Percentiles rank a stretch among this genome's conserved stretches.
phyloP scores from a whole-genome alignment of 2,113 vertebrate genomes.

The Microcebus ravelobensis region DNA sequence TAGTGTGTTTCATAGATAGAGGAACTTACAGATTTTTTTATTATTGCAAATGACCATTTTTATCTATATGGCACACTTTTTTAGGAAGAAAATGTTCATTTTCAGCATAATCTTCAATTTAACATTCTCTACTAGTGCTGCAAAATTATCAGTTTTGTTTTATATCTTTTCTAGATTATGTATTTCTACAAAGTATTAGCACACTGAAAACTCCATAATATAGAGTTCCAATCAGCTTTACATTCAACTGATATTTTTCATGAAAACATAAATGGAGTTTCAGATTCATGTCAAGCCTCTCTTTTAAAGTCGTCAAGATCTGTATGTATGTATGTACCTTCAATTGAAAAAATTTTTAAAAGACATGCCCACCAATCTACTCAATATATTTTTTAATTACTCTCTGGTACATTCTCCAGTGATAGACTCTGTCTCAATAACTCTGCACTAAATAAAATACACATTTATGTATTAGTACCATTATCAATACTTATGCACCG shows the following conservation, averaged over 20 bases:
- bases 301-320: not conserved
- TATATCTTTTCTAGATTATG: conserved; percentile 60
- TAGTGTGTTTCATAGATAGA: conserved; percentile 2
- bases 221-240: conserved; percentile 42
- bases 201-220: conserved; percentile 1
- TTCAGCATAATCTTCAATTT: conserved; percentile 53
- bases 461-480: not conserved
- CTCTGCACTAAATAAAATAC: not conserved
- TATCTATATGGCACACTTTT: conserved; percentile 53
- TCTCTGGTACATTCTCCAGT: not conserved
- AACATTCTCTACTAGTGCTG: conserved; percentile 26
- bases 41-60: conserved; percentile 64
- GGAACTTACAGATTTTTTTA: conserved; percentile 23
- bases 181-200: conserved; percentile 48
- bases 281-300: not conserved
- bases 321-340: not conserved
- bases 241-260: conserved; percentile 41
- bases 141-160: conserved; percentile 62
- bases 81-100: conserved; percentile 22
- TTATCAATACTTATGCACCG: not conserved
- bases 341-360: not conserved
- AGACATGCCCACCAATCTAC: not conserved
- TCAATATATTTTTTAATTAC: not conserved
- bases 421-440: not conserved
- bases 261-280: conserved; percentile 45